These are phyloP conservation scores for Neoaliturus tenellus DNA, from an alignment of 2,888 invertebrate species.

Conservation along the genomic window DNA sequence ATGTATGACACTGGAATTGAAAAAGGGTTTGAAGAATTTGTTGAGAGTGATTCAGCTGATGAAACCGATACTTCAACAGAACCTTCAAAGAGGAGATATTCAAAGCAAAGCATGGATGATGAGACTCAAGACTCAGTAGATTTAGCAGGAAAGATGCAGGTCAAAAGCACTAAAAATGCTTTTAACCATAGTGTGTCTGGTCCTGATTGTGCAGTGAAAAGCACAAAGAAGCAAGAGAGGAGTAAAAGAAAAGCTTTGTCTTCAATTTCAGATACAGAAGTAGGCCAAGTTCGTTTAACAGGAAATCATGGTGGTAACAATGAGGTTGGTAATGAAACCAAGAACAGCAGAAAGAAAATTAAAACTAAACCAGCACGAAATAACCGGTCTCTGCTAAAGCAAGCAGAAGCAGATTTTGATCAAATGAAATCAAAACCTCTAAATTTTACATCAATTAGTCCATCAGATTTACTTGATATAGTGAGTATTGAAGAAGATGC, in stretches of 20 bases:
- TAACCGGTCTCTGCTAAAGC: background rate
- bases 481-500: slow-evolving; percentile 34
- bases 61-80: slow-evolving; percentile 18
- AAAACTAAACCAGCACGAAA: background rate
- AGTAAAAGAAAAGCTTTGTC: slow-evolving; percentile 1
- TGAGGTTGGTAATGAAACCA: slow-evolving; percentile 18
- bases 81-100: slow-evolving; percentile 1
- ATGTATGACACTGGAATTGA: slow-evolving; percentile 78
- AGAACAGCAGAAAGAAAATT: background rate
- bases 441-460: background rate
- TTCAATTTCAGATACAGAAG: slow-evolving; percentile 43
- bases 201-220: slow-evolving; percentile 12
- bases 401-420: background rate
- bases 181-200: background rate
- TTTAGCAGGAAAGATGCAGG: background rate
- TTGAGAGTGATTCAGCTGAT: slow-evolving; percentile 43
- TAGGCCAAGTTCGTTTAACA: slow-evolving; percentile 6
- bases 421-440: background rate
- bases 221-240: background rate
- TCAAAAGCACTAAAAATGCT: background rate
- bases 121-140: background rate
- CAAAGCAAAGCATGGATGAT: slow-evolving; percentile 19
- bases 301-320: slow-evolving; percentile 7
- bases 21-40: slow-evolving; percentile 75
- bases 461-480: slow-evolving; percentile 23